Evolutionary conservation across 2,888 invertebrate genomes (phyloP).

Genomic region (Dastarcus helophoroides): DNA sequence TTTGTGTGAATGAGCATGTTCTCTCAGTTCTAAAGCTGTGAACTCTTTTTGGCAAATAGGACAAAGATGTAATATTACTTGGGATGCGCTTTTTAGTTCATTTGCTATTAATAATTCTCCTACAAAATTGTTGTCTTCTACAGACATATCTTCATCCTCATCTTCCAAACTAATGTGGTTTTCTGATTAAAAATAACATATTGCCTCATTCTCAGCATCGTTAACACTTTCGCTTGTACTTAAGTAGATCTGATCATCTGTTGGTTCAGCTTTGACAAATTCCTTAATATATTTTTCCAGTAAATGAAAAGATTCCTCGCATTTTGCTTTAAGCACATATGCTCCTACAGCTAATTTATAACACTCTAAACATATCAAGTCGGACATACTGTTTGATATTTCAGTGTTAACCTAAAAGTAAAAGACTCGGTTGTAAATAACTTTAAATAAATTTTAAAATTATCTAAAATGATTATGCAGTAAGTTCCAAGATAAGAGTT

Average conservation of each 20-base stretch:
- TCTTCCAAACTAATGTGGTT: too few species aligned
- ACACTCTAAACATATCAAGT: conserved; percentile 19
- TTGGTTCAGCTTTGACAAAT: conserved; percentile 13
- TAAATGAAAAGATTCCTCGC: conserved; percentile 18
- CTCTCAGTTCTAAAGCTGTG: conserved; percentile 19
- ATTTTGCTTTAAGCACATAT: conserved; percentile 21
- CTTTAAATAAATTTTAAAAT: too few species aligned
- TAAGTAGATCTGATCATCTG: background rate
- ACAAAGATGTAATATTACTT: conserved; percentile 19
- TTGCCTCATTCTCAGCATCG: background rate
- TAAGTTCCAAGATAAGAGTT: too few species aligned
- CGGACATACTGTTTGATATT: too few species aligned
- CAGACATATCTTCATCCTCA: too few species aligned
- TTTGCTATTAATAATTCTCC: too few species aligned
- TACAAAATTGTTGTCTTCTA: too few species aligned
- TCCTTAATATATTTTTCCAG: conserved; percentile 17
- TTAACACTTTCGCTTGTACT: background rate
- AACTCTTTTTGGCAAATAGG: conserved; percentile 25
- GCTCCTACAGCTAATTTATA: conserved; percentile 17
- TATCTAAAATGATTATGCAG: too few species aligned
- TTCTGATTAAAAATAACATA: too few species aligned
- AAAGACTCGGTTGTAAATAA: too few species aligned
- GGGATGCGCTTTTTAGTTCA: too few species aligned
- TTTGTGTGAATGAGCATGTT: conserved; percentile 25
- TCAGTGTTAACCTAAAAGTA: too few species aligned